Evolutionary conservation across 1,140 invertebrate species (phyloP).

Genomic region (Drosophila varians): DNA sequence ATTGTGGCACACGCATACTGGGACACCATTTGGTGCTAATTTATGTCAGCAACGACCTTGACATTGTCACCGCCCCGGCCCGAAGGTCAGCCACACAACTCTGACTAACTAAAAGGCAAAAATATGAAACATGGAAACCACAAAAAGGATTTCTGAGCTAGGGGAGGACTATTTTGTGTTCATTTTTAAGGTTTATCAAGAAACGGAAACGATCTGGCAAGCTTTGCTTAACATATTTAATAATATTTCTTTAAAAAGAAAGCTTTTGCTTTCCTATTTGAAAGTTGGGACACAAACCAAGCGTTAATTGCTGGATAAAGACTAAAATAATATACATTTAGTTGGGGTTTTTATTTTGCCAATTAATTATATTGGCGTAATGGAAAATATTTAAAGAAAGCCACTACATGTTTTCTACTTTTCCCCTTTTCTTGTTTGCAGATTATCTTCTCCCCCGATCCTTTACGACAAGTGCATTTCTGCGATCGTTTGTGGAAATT

Average conservation of each 20-base stretch:
- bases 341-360: too few species aligned
- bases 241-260: neutral
- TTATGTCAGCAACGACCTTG: constrained; percentile 39
- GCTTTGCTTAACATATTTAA: neutral
- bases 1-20: constrained; percentile 3
- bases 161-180: neutral
- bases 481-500: neutral
- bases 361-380: too few species aligned
- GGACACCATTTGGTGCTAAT: constrained; percentile 12
- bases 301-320: neutral
- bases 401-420: too few species aligned
- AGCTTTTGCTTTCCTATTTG: neutral
- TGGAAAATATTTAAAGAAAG: too few species aligned
- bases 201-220: neutral
- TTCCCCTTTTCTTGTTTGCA: neutral
- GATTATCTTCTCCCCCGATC: constrained; percentile 17
- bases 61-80: constrained; percentile 17
- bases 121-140: neutral
- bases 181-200: neutral
- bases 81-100: constrained; percentile 9
- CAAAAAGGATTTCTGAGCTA: neutral
- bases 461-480: neutral
- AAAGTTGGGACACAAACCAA: constrained; percentile 15
- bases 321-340: neutral
- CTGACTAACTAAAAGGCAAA: neutral